Conservation (phyloP, 2,888 invertebrate species). For the Aphodius granarius region DNA sequence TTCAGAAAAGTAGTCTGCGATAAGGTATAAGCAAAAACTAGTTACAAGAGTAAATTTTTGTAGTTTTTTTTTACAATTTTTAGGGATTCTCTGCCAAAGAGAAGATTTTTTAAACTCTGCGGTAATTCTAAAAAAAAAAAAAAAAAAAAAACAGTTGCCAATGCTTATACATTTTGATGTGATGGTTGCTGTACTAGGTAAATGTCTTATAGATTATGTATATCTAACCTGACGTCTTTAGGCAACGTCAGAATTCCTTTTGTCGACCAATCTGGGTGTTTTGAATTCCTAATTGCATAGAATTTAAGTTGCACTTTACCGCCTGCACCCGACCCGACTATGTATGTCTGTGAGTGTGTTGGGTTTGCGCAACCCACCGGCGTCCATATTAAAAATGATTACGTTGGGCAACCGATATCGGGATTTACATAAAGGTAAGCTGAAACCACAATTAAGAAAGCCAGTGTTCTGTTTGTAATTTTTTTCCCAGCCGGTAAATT, state of each 20-base stretch:
- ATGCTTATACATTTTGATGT: too few relatives aligned
- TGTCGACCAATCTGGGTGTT: not conserved
- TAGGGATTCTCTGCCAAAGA: too few relatives aligned
- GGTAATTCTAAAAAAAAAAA: too few relatives aligned
- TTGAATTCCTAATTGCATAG: not conserved
- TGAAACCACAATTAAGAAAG: constrained; percentile 35
- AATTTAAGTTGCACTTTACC: not conserved
- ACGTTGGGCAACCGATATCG: constrained; percentile 4
- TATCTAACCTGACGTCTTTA: not conserved
- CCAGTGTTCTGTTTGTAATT: constrained; percentile 37
- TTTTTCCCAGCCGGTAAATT: constrained; percentile 41
- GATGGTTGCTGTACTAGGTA: too few relatives aligned
- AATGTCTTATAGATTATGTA: too few relatives aligned
- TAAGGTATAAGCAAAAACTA: too few relatives aligned
- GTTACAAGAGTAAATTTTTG: too few relatives aligned
- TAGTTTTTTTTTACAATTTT: too few relatives aligned
- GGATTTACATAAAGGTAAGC: constrained; percentile 9
- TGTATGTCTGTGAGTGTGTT: not conserved
- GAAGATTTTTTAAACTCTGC: too few relatives aligned
- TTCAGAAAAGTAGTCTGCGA: too few relatives aligned
- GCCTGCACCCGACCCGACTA: not conserved
- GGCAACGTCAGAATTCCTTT: not conserved
- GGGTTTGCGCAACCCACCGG: not conserved
- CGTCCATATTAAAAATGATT: not conserved
- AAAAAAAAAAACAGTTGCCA: too few relatives aligned